Percentiles rank a stretch among this genome's conserved stretches.
Conservation (phyloP, 1,140 invertebrate genomes). For the Centruroides sculpturatus region DNA sequence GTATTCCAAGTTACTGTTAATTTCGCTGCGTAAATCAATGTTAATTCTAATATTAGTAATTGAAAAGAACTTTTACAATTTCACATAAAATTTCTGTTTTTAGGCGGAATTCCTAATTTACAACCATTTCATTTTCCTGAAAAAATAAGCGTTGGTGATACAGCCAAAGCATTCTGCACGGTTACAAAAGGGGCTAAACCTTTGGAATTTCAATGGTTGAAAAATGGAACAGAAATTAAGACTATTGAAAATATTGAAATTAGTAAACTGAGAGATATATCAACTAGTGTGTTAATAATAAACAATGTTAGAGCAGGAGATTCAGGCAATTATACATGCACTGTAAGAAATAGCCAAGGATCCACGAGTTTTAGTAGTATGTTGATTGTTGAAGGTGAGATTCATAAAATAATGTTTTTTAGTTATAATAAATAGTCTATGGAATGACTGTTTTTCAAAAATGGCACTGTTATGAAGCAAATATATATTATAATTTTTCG, state of each 20-base stretch:
- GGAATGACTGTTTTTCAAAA: too few species aligned
- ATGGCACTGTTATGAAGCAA: too few species aligned
- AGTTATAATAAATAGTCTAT: too few species aligned
- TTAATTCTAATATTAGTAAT: not conserved
- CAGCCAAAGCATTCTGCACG: not conserved
- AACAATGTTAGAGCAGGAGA: not conserved
- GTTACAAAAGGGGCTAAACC: not conserved
- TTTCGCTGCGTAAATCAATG: too few species aligned
- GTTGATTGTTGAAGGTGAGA: slow-evolving; percentile 5
- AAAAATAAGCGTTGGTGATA: slow-evolving; percentile 4
- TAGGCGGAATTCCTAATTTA: not conserved
- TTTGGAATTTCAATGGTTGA: slow-evolving; percentile 2
- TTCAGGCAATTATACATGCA: slow-evolving; percentile 5
- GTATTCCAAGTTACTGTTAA: too few species aligned
- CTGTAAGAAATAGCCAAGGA: slow-evolving; percentile 2
- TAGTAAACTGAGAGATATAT: not conserved
- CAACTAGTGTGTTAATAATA: not conserved
- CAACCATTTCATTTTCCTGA: not conserved
- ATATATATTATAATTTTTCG: too few species aligned
- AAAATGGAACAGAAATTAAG: not conserved
- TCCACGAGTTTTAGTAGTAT: slow-evolving; percentile 50
- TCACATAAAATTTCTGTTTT: not conserved
- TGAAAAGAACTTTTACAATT: not conserved
- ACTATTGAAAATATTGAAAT: not conserved
- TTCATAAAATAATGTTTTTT: not conserved